Percentiles rank a stretch among this genome's conserved stretches.
phyloP scores from a whole-genome alignment of 2,113 vertebrate genomes.

The Benitochromis conjunctus region DNA sequence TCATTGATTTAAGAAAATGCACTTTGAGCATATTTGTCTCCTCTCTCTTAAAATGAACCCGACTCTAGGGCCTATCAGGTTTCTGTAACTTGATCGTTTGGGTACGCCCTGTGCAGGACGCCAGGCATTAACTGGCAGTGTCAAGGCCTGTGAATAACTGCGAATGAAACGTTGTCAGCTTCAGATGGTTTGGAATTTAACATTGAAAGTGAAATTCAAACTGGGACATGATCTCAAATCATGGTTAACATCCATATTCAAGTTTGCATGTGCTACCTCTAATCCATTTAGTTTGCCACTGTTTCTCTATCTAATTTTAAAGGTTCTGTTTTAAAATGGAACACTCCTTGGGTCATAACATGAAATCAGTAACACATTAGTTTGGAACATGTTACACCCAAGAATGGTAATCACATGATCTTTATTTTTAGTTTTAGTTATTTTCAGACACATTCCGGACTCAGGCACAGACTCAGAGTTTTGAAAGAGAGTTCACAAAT shows the following conservation, averaged over 20 bases:
- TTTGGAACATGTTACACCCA: neutral
- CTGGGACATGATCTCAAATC: neutral
- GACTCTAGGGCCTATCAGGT: neutral
- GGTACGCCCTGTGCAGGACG: neutral
- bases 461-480: too few species aligned
- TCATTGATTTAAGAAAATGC: neutral
- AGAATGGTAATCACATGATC: neutral
- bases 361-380: neutral
- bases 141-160: neutral
- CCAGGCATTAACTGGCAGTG: neutral
- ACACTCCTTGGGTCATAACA: neutral
- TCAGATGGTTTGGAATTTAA: neutral
- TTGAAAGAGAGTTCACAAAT: too few species aligned
- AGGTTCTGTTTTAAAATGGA: neutral
- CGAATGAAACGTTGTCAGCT: neutral
- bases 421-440: neutral
- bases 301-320: neutral
- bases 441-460: neutral
- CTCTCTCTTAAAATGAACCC: neutral
- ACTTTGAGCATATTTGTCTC: neutral
- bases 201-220: neutral
- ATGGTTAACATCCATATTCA: neutral
- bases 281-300: neutral
- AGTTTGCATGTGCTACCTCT: neutral
- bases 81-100: neutral